These are phyloP conservation scores for Ectemnius lituratus DNA, from an alignment of 2,888 invertebrate genomes.

Conservation along the genomic window DNA sequence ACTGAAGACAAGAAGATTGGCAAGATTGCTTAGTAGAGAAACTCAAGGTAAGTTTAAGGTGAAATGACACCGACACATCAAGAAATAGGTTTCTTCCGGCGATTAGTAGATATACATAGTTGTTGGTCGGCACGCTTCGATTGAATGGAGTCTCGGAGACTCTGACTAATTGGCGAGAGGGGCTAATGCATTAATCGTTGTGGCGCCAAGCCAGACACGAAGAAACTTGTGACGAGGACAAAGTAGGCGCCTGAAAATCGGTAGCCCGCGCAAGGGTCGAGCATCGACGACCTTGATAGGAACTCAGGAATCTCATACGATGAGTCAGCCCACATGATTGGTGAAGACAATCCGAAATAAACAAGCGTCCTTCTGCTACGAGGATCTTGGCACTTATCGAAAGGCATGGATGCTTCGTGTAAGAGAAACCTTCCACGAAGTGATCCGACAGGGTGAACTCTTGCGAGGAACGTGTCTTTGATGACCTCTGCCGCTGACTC, in stretches of 20 bases:
- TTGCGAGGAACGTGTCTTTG: constrained; percentile 8
- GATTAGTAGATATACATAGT: no score
- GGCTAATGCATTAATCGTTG: neutral
- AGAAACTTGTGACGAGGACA: neutral
- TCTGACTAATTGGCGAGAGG: neutral
- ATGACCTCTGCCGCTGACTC: constrained; percentile 62
- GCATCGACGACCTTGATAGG: constrained; percentile 45
- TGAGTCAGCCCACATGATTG: constrained; percentile 47
- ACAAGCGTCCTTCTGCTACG: constrained; percentile 15
- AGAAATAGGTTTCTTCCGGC: no score
- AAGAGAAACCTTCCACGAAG: constrained; percentile 30
- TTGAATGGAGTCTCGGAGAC: no score
- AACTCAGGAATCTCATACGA: constrained; percentile 42
- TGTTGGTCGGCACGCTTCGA: no score
- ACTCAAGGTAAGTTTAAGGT: no score
- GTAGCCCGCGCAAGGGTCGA: constrained; percentile 36
- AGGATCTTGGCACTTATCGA: constrained; percentile 10
- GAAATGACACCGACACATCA: no score
- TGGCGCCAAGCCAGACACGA: neutral
- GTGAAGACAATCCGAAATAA: constrained; percentile 40
- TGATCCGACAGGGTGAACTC: constrained; percentile 11
- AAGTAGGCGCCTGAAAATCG: constrained; percentile 45
- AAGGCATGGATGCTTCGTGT: neutral
- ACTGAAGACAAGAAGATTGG: no score
- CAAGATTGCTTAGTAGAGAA: no score